Conservation (phyloP, 2,797 vertebrate genomes). For the Allobates femoralis region DNA sequence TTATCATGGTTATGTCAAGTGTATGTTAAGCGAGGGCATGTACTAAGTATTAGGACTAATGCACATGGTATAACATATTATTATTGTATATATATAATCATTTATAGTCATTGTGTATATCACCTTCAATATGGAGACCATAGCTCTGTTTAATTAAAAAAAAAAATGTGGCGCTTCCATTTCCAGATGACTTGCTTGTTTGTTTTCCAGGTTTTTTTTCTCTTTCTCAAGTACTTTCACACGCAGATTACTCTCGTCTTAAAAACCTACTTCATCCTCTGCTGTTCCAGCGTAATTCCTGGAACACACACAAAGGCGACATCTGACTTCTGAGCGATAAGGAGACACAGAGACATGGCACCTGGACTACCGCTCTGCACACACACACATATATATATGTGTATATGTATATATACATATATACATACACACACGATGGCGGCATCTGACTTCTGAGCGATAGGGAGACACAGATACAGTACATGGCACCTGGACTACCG, state of each 20-base stretch:
- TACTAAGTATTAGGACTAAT: background rate
- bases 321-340: constrained; percentile 5
- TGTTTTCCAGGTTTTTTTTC: constrained; percentile 49
- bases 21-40: no score
- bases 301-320: constrained; percentile 34
- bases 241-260: constrained; percentile 37
- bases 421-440: no score
- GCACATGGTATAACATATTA: background rate
- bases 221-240: constrained; percentile 59
- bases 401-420: no score
- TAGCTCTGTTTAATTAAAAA: background rate
- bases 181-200: constrained; percentile 41
- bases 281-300: constrained; percentile 6
- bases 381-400: no score
- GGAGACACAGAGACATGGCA: background rate
- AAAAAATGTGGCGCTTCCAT: constrained; percentile 58
- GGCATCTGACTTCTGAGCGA: no score
- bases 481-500: background rate
- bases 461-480: no score
- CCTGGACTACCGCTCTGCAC: no score
- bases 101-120: background rate
- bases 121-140: background rate
- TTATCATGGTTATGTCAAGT: background rate
- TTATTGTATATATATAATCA: background rate
- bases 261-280: constrained; percentile 36